These are phyloP conservation scores for Perccottus glenii DNA, from an alignment of 2,113 vertebrate species.

Conservation along the genomic window DNA sequence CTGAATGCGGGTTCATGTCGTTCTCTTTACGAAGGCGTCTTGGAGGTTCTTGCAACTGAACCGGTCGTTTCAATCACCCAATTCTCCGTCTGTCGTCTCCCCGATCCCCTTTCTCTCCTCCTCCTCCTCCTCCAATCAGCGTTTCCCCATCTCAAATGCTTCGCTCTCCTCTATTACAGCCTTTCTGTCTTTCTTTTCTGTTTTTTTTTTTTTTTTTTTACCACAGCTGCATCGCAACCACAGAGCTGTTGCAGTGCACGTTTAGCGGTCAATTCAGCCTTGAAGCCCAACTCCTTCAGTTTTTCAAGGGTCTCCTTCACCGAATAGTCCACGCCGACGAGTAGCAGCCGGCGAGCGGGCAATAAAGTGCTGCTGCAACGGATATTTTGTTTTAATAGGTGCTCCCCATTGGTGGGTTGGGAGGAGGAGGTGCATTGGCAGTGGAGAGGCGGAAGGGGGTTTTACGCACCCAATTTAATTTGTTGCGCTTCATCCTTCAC, in stretches of 20 bases:
- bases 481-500: not conserved
- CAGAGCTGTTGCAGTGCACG: not conserved
- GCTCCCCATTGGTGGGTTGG: constrained; percentile 47
- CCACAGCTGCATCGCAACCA: constrained; percentile 49
- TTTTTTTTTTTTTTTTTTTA: constrained; percentile 42
- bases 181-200: constrained; percentile 5
- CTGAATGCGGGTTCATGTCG: constrained; percentile 50
- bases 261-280: not conserved
- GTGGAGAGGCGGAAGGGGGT: not conserved
- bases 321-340: constrained; percentile 18
- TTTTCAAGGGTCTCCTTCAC: not conserved
- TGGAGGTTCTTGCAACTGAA: constrained; percentile 4
- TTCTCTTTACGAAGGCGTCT: not conserved
- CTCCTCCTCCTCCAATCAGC: constrained; percentile 29
- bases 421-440: constrained; percentile 22
- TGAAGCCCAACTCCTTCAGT: constrained; percentile 15
- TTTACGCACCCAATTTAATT: not conserved
- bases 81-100: constrained; percentile 28
- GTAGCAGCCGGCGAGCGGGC: constrained; percentile 26
- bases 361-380: constrained; percentile 39
- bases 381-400: constrained; percentile 36
- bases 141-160: constrained; percentile 38
- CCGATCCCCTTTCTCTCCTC: constrained; percentile 1
- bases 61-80: constrained; percentile 33
- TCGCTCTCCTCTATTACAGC: constrained; percentile 38